phyloP scores from a whole-genome alignment of 2,113 vertebrate species.

The Rhea americana region DNA sequence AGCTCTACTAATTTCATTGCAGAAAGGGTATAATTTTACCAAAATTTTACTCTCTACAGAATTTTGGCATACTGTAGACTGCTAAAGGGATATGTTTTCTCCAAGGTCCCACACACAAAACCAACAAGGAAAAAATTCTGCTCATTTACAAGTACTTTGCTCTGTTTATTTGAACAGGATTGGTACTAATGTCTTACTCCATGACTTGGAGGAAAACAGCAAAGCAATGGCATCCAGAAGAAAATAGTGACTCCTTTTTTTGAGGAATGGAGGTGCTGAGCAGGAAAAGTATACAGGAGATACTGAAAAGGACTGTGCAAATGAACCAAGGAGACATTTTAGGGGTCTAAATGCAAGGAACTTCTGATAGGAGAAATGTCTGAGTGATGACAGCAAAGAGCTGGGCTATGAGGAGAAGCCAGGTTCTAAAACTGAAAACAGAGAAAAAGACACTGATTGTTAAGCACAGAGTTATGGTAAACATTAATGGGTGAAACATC shows the following conservation, averaged over 20 bases:
- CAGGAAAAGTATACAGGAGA: neutral
- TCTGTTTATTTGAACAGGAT: neutral
- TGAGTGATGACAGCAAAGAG: neutral
- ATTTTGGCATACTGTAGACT: neutral
- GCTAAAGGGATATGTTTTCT: neutral
- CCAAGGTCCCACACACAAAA: neutral
- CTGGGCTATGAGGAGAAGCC: neutral
- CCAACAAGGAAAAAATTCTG: neutral
- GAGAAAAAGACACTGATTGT: constrained; percentile 13
- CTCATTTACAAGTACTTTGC: neutral
- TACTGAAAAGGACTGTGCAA: neutral
- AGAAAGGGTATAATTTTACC: neutral
- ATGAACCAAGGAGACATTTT: neutral
- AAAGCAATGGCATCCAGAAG: neutral
- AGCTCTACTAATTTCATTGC: neutral
- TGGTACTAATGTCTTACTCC: neutral
- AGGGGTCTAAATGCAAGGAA: neutral
- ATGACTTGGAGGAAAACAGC: neutral
- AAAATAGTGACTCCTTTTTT: neutral
- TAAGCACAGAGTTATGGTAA: constrained; percentile 35
- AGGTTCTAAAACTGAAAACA: neutral
- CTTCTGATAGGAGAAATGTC: neutral
- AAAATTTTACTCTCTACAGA: neutral
- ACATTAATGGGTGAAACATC: constrained; percentile 16
- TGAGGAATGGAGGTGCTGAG: neutral